Evolutionary conservation across 2,113 vertebrate genomes (phyloP), one percentile per base, ranked within the genome.

Genomic region (Tragelaphus buxtoni): DNA sequence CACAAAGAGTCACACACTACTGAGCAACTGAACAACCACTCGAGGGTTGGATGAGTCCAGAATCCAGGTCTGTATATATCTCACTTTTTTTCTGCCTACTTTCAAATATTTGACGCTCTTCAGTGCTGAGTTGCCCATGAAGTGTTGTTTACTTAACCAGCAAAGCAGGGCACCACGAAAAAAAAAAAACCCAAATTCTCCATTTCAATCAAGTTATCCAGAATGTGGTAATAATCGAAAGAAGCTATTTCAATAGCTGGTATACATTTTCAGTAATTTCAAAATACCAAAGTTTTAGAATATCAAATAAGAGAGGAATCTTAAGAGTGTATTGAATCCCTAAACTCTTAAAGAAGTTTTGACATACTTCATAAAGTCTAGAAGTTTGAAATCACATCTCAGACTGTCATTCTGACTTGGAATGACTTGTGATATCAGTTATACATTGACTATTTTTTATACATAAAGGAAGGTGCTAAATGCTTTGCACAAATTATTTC

Each of bases 401-500:
- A 5, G 13, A 17, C 26, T 69, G 10, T 74, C 42, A 16, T 30
- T 60, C 32, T 20, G 4, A 55, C 35, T 55, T 9, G 22, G 11
- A 61, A 79, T 72, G 35, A 42, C 35, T 5, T 53, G 39, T 32
- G 24, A n/a, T 45, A n/a, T 88, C 69, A 35, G 35, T 69, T n/a
- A 49, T 60, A 32, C 56, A 84, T 42, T 42, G 9, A 80, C 16
- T 88, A 80, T 45, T 69, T 79, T 88, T 63, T 72, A 56, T 72
- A 90, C 72, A 32, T 35, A 47, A 79, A 4, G 20, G 74, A 83
- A 65, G 39, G 26, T 80, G 42, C 47, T 92, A 86, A 88, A 51
- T 9, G 12, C 9, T 84, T 93, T 32, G 49, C 28, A 83, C 60
- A 77, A 87, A 69, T 79, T 45, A 61, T 83, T 94, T 94, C 77